Percentiles rank a stretch among this genome's conserved stretches.
phyloP scores from a whole-genome alignment of 2,888 invertebrate species.

The Nebria brevicollis region DNA sequence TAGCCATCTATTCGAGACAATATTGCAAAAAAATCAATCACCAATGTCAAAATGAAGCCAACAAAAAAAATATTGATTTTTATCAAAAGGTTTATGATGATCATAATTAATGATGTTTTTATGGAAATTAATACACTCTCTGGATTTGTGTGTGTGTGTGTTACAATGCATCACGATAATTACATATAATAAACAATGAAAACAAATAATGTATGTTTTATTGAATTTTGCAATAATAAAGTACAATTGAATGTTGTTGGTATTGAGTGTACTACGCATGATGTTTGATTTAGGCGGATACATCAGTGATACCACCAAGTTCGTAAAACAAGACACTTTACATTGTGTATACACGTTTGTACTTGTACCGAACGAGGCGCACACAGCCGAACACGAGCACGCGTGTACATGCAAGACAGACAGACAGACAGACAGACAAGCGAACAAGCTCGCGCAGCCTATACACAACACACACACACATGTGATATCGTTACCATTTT shows the following conservation, averaged over 20 bases:
- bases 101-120: constrained; percentile 43
- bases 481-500: constrained; percentile 21
- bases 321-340: constrained; percentile 42
- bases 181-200: neutral
- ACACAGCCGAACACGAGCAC: constrained; percentile 8
- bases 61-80: constrained; percentile 43
- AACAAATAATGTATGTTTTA: too few species aligned
- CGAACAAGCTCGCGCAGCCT: too few species aligned
- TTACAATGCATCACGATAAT: neutral
- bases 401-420: constrained; percentile 13
- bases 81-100: constrained; percentile 35
- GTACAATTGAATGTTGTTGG: neutral
- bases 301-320: constrained; percentile 21
- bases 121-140: constrained; percentile 18
- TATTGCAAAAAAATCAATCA: constrained; percentile 46
- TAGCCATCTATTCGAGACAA: neutral
- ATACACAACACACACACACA: too few species aligned
- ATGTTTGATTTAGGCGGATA: constrained; percentile 36
- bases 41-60: constrained; percentile 34
- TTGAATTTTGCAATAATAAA: constrained; percentile 1
- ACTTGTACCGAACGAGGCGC: constrained; percentile 7
- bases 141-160: too few species aligned
- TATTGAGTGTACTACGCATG: constrained; percentile 24
- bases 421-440: neutral
- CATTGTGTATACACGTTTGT: constrained; percentile 38